Percentiles rank a stretch among this genome's conserved stretches.
These are phyloP conservation scores for Clarias platycephalus DNA, from an alignment of 2,797 vertebrate species.

Conservation along the genomic window DNA sequence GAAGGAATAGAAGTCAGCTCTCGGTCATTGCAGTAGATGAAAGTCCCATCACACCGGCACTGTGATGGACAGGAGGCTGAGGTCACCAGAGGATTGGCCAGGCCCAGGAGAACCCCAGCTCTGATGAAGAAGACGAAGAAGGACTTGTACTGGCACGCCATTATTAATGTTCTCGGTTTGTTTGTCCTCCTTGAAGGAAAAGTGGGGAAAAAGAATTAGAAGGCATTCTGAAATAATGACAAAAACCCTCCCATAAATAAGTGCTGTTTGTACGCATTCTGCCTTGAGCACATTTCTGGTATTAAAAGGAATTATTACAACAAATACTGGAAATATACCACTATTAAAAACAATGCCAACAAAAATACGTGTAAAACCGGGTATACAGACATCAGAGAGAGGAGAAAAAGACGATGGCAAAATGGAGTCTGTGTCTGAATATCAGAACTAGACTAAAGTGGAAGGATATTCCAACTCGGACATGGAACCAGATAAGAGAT, in stretches of 20 bases:
- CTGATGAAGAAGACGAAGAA: constrained; percentile 90
- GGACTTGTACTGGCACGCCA: constrained; percentile 90
- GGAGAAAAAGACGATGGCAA: constrained; percentile 1
- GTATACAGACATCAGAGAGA: not conserved
- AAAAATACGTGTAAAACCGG: not conserved
- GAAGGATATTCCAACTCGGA: constrained; percentile 45
- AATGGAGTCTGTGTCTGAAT: constrained; percentile 19
- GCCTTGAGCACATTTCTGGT: constrained; percentile 65
- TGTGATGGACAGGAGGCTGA: constrained; percentile 90
- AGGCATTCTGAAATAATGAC: constrained; percentile 63
- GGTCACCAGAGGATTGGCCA: constrained; percentile 84
- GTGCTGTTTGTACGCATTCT: constrained; percentile 63
- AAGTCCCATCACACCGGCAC: constrained; percentile 96
- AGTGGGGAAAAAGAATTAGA: constrained; percentile 70
- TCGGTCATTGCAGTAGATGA: constrained; percentile 99
- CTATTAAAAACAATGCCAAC: constrained; percentile 43
- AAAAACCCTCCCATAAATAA: constrained; percentile 68
- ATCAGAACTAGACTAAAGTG: constrained; percentile 47
- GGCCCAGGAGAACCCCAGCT: constrained; percentile 89
- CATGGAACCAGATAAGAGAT: constrained; percentile 58
- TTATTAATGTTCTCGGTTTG: constrained; percentile 83
- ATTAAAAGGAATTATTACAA: constrained; percentile 62
- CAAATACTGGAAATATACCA: constrained; percentile 50
- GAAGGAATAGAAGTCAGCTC: constrained; percentile 95
- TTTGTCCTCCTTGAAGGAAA: constrained; percentile 75